phyloP scores from a whole-genome alignment of 2,113 vertebrate species.

The Epinephelus cyanopodus region DNA sequence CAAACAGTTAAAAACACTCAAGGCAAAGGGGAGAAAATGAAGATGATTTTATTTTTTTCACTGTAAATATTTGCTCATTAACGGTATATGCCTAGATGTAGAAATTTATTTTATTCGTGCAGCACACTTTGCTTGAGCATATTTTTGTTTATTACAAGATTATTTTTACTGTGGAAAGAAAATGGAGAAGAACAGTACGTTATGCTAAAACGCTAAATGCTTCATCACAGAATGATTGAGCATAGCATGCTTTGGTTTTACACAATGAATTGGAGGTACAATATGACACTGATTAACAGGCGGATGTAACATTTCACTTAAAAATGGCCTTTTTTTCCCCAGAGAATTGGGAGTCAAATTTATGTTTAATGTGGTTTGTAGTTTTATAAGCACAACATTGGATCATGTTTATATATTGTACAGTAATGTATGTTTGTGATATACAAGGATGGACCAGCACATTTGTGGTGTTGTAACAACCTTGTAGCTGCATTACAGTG shows the following conservation, averaged over 20 bases:
- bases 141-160: constrained; percentile 50
- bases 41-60: constrained; percentile 45
- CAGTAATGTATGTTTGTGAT: neutral
- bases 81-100: constrained; percentile 61
- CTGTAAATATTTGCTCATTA: constrained; percentile 77
- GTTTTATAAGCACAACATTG: constrained; percentile 18
- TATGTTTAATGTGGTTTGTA: constrained; percentile 3
- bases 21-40: constrained; percentile 50
- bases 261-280: constrained; percentile 56
- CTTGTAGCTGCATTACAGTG: constrained; percentile 5
- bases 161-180: constrained; percentile 48
- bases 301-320: constrained; percentile 34
- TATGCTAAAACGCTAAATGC: constrained; percentile 70
- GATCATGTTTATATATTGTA: constrained; percentile 7
- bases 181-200: constrained; percentile 44
- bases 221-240: constrained; percentile 56
- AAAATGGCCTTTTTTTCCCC: constrained; percentile 28
- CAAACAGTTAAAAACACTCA: constrained; percentile 57
- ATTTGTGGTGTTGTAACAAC: constrained; percentile 22
- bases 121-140: constrained; percentile 61
- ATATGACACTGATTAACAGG: constrained; percentile 32
- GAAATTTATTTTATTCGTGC: constrained; percentile 62
- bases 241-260: constrained; percentile 23
- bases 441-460: constrained; percentile 13
- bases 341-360: neutral